Evolutionary conservation across 1,140 invertebrate species (phyloP), one percentile per base, ranked within the genome.

Genomic region (Hypothenemus hampei): DNA sequence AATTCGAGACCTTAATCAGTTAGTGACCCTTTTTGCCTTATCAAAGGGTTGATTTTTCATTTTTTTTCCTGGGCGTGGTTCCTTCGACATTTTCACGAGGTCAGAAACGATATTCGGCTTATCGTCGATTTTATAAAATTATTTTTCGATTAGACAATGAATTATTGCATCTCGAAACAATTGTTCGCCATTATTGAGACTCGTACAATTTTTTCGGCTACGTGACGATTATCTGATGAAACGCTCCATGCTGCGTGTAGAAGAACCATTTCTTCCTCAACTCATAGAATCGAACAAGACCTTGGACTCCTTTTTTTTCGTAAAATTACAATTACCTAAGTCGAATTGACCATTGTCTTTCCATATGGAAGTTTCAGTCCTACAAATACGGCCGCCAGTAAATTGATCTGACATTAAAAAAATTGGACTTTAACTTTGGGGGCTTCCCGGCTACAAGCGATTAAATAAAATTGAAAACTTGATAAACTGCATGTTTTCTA

Each of bases 1-100:
- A 58, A 66, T 66, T 66, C 65, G 65, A 66, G 65, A 66, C 65
- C 65, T 59, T 58, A 64, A 59, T 58, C 61, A 59, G 63, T 65
- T 61, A 63, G 40, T 22, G 8, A 16, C 31, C 54, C 59, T 61
- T 66, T 63, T 39, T 53, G 20, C 52, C 59, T 63, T 66, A 65
- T 65, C 63, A 58, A 51, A 13, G 39, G 36, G 16, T 15, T 4
- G 46, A 22, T 20, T 46, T 16, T 20, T 20, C 5, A 29, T 47
- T 56, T 56, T 56, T 47, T 39, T 21, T 1, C 1, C 11, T 21
- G 8, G 36, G 15, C 31, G 24, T 20, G 1, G 19, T 48, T 48
- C 48, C 40, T 44, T 2, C 20, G 40, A 22, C 35, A 36, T 45
- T 36, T 29, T 45, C 10, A 15, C 22, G 19, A 35, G 6, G 51